Evolutionary conservation across 1,140 invertebrate species (phyloP), one percentile per base, ranked within the genome.

Genomic region (Anadara kagoshimensis): DNA sequence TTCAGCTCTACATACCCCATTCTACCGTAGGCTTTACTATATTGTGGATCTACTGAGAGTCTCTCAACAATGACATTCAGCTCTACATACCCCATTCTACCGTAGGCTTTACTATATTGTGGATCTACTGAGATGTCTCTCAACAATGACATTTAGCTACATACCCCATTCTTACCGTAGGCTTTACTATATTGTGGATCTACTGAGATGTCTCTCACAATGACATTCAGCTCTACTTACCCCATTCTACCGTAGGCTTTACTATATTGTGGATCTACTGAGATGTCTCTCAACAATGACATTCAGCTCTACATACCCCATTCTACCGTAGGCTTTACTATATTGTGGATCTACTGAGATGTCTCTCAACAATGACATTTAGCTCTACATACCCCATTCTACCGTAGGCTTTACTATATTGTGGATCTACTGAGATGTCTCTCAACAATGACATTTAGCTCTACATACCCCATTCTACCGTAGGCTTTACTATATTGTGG

Each of bases 1-100:
- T n/a, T n/a, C n/a, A n/a, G n/a, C n/a, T 5, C 12, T 64, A 64
- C 61, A 49, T 20, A 64, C 61, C 61, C 61, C 61, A 64, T 64
- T 51, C 61, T 64, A 18, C 61, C 61, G 51, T 64, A 64, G 8
- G 61, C 61, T 26, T 64, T 64, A 26, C 61, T 64, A 51, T 64
- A 64, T 41, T 64, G 64, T 4, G 54, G 64, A 89, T 99, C 96
- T 76, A 99, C n/a, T n/a, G n/a, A n/a, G n/a, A n/a, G n/a, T n/a
- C n/a, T n/a, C n/a, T n/a, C n/a, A n/a, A n/a, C n/a, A n/a, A n/a
- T n/a, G n/a, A n/a, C n/a, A n/a, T n/a, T n/a, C n/a, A n/a, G n/a
- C n/a, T 5, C 12, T 64, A 64, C 61, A 49, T 20, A 64, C 61
- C 61, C 61, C 61, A 64, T 64, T 51, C 61, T 64, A 18, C 61